phyloP scores from a whole-genome alignment of 2,888 invertebrate species.

The Seira musarum region DNA sequence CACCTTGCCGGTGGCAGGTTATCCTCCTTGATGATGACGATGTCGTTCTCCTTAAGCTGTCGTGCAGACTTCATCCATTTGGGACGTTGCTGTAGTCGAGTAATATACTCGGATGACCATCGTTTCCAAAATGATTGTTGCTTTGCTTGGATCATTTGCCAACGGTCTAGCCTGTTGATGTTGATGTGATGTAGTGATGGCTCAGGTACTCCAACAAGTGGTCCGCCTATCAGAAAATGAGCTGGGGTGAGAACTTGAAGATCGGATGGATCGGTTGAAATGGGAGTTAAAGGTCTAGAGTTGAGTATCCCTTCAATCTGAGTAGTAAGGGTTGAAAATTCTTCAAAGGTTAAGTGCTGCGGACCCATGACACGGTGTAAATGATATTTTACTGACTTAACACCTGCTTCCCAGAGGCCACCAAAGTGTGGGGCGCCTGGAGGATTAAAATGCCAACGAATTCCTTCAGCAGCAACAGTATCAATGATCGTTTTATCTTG shows the following conservation, averaged over 20 bases:
- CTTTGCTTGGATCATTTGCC: slow-evolving; percentile 48
- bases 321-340: slow-evolving; percentile 70
- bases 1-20: slow-evolving; percentile 55
- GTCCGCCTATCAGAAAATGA: slow-evolving; percentile 64
- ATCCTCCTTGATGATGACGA: slow-evolving; percentile 54
- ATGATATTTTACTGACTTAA: slow-evolving; percentile 71
- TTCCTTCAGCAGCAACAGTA: slow-evolving; percentile 53
- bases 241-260: slow-evolving; percentile 67
- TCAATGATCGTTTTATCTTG: background rate
- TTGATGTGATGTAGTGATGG: slow-evolving; percentile 15
- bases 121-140: slow-evolving; percentile 51
- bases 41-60: slow-evolving; percentile 39
- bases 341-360: slow-evolving; percentile 69
- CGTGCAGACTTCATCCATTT: slow-evolving; percentile 30
- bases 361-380: slow-evolving; percentile 69
- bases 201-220: slow-evolving; percentile 58
- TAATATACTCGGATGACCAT: slow-evolving; percentile 49
- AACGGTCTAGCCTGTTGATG: slow-evolving; percentile 26
- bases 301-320: slow-evolving; percentile 71
- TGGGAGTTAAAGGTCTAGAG: slow-evolving; percentile 69
- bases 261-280: slow-evolving; percentile 67
- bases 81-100: slow-evolving; percentile 45
- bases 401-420: slow-evolving; percentile 71
- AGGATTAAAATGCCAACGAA: slow-evolving; percentile 71
- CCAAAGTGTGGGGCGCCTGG: slow-evolving; percentile 71